Evolutionary conservation across 2,113 vertebrate species (phyloP).

Genomic region (Scolopax mira): DNA sequence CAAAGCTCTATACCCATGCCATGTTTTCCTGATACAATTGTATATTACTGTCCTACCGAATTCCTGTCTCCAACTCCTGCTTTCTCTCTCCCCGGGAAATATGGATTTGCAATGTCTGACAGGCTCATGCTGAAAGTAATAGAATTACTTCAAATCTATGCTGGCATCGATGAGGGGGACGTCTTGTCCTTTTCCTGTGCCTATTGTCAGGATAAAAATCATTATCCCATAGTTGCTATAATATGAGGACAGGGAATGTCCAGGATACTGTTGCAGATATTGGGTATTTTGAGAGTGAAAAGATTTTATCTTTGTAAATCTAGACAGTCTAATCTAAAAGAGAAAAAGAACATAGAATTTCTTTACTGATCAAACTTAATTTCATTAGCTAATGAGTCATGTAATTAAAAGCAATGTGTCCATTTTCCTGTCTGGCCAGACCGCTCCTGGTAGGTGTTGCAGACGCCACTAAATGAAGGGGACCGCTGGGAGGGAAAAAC

Average conservation of each 20-base stretch:
- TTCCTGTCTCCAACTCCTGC: background rate
- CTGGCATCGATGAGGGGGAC: background rate
- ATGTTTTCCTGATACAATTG: background rate
- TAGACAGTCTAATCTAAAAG: background rate
- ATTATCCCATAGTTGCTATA: background rate
- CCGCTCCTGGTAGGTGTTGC: background rate
- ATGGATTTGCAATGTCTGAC: conserved; percentile 22
- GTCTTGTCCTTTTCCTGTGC: background rate
- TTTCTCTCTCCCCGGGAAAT: background rate
- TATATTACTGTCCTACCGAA: background rate
- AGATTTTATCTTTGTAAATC: background rate
- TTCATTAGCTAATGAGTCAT: conserved; percentile 34
- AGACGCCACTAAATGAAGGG: background rate
- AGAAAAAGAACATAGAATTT: conserved; percentile 11
- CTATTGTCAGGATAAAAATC: background rate
- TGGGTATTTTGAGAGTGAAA: background rate
- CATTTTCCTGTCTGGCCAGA: conserved; percentile 3
- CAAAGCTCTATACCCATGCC: background rate
- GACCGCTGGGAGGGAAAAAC: background rate
- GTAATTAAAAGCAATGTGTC: conserved; percentile 29
- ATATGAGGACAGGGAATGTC: background rate
- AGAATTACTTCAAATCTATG: conserved; percentile 34
- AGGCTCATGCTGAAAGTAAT: background rate
- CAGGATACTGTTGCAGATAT: background rate
- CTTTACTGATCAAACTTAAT: conserved; percentile 25